Percentiles rank a stretch among this genome's conserved stretches.
Evolutionary conservation across 1,140 invertebrate genomes (phyloP).

Genomic region (Helicoverpa armigera): DNA sequence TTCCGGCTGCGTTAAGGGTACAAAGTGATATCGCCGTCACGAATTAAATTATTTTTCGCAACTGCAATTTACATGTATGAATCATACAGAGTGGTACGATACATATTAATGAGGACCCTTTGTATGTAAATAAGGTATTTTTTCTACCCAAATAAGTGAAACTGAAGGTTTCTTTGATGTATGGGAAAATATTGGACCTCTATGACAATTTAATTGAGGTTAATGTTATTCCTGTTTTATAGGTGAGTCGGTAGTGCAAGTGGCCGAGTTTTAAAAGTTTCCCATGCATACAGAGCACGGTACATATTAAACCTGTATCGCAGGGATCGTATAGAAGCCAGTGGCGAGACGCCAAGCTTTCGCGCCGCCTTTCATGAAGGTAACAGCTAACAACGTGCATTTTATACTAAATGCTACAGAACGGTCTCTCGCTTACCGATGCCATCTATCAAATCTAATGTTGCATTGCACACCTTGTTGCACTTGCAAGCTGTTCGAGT

Average conservation of each 20-base stretch:
- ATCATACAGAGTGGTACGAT: no score
- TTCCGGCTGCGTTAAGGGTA: no score
- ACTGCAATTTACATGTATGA: no score
- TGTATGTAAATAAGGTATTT: neutral
- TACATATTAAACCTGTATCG: slow-evolving; percentile 53
- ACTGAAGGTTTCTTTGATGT: no score
- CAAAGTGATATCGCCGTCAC: no score
- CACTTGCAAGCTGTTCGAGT: neutral
- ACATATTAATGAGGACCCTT: no score
- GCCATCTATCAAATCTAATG: slow-evolving; percentile 30
- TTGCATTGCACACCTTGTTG: slow-evolving; percentile 24
- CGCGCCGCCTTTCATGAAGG: slow-evolving; percentile 20
- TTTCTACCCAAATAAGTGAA: neutral
- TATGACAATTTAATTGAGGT: no score
- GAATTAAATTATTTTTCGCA: no score
- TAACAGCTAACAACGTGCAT: slow-evolving; percentile 42
- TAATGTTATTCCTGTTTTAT: no score
- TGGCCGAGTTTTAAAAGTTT: slow-evolving; percentile 34
- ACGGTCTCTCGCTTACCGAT: slow-evolving; percentile 17
- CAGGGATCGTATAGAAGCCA: slow-evolving; percentile 63
- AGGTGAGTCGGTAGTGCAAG: neutral
- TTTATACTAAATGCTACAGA: slow-evolving; percentile 36
- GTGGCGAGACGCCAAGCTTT: slow-evolving; percentile 67
- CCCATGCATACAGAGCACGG: slow-evolving; percentile 41
- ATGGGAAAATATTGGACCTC: no score